Evolutionary conservation across 2,113 vertebrate genomes (phyloP).

Genomic region (Euleptes europaea): DNA sequence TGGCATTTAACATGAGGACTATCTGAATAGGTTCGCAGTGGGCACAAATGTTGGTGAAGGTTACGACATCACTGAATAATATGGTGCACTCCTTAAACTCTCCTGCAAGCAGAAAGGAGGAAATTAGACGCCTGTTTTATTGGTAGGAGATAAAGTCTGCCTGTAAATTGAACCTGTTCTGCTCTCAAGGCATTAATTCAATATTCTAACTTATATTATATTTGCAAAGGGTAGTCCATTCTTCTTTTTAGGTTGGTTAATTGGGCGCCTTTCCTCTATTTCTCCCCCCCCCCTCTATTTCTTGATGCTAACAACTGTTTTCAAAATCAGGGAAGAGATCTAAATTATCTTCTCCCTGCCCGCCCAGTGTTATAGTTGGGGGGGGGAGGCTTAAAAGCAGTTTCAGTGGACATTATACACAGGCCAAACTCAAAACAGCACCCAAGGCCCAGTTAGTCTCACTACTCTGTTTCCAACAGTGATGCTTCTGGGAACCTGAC

Average conservation of each 20-base stretch:
- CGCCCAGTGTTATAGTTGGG: no score
- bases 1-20: slow-evolving; percentile 80
- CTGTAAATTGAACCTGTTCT: fast-evolving
- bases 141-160: not conserved
- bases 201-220: not conserved
- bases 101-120: slow-evolving; percentile 59
- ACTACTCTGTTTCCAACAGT: not conserved
- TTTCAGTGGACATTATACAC: no score
- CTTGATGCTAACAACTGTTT: no score
- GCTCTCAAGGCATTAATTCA: not conserved
- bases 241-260: not conserved
- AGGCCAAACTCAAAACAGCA: no score
- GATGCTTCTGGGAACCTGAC: not conserved
- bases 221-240: not conserved
- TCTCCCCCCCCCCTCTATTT: no score
- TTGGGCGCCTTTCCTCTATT: not conserved
- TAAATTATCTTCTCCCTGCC: no score
- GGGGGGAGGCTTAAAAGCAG: no score
- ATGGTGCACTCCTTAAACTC: slow-evolving; percentile 83
- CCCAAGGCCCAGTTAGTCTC: not conserved
- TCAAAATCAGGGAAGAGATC: no score
- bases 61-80: slow-evolving; percentile 81
- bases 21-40: slow-evolving; percentile 82
- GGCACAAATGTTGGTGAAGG: slow-evolving; percentile 80
- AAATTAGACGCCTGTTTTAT: not conserved